Base-by-base conservation (phyloP, 2,113 vertebrate species). In the Rhynchopsitta pachyrhyncha region DNA sequence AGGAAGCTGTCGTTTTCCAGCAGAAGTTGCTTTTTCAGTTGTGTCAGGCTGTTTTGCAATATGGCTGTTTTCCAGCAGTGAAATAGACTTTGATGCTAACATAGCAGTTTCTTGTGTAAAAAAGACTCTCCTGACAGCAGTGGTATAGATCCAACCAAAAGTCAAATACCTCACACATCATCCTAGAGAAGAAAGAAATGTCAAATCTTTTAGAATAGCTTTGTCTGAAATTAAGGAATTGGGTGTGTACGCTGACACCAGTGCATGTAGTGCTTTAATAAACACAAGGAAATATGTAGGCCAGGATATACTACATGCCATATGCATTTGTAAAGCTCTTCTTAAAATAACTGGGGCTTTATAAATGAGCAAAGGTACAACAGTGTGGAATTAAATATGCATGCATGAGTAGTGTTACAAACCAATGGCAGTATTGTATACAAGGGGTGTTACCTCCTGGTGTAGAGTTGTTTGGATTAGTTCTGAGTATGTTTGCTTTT, bases 401-500 rank as follows among this genome's bases (percentile, higher is more conserved):
- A 22, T 60, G 57, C 37, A 74, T 42, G 86, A 91, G 50, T n/a
- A 60, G 47, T 33, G 63, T 59, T 76, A 78, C 39, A 63, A 94
- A 97, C 92, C 86, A 93, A 42, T 42, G 46, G 49, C 41, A 47
- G 41, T 47, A 20, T 84, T 89, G 82, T 53, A 29, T 88, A 62
- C 17, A 35, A 70, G 55, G 39, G 17, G 35, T 85, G 80, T 82
- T 82, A 77, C 19, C 39, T 88, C 57, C 17, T 68, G 23, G 13
- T 35, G 27, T 80, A 46, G 78, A 86, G 79, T 67, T 85, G 83
- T 92, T 94, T 84, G 79, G 57, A 79, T 89, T 90, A 64, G 17
- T 86, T 95, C 62, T 67, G 80, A 80, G 82, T 37, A 37, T 88
- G 62, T 93, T 95, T 95, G 70, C 81, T 94, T 90, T 92, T 67